Conservation (phyloP, 2,888 invertebrate genomes). For the Netelia virgata region DNA sequence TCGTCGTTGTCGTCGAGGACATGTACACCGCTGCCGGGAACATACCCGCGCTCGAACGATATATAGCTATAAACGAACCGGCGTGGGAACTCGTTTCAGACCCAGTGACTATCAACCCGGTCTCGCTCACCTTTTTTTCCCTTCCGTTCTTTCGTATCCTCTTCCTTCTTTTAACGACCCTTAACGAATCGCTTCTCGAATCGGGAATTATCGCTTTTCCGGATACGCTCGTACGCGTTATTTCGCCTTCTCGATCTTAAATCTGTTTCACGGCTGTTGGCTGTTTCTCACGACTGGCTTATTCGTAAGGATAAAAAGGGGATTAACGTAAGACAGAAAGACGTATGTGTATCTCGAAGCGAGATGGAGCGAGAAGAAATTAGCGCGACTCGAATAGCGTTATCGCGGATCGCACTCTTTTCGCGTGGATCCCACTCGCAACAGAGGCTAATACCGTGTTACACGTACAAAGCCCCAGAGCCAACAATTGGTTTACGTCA, state of each 20-base stretch:
- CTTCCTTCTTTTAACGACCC: conserved; percentile 70
- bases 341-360: not conserved
- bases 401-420: conserved; percentile 53
- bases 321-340: not conserved
- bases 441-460: conserved; percentile 14
- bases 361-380: conserved; percentile 14
- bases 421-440: conserved; percentile 33
- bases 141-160: conserved; percentile 49
- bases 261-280: not conserved
- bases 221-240: too few species aligned
- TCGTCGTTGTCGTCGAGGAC: conserved; percentile 18
- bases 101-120: conserved; percentile 75
- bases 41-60: conserved; percentile 68
- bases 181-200: too few species aligned
- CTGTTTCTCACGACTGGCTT: not conserved
- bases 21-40: conserved; percentile 31
- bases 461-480: conserved; percentile 50
- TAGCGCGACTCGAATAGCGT: conserved; percentile 12
- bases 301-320: not conserved
- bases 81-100: conserved; percentile 80
- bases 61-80: conserved; percentile 74
- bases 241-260: conserved; percentile 19
- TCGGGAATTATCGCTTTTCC: too few species aligned
- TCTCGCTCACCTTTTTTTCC: conserved; percentile 53
- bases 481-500: conserved; percentile 75